Conservation (phyloP, 2,888 invertebrate species). For the Onchidella celtica region DNA sequence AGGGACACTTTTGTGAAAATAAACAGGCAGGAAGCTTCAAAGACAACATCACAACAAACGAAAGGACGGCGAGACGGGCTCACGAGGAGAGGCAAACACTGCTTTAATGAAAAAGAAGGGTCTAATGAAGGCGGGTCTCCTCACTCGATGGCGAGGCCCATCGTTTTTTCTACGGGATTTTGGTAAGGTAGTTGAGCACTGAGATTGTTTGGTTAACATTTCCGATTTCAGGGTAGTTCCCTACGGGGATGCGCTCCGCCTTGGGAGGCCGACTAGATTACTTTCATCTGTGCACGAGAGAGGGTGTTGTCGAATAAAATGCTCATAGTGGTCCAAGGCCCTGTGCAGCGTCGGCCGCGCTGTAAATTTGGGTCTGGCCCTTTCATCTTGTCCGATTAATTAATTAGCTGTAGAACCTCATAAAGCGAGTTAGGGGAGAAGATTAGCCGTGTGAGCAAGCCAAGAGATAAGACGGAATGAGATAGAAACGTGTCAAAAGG, state of each 20-base stretch:
- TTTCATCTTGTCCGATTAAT: conserved; percentile 30
- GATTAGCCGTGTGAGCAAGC: not conserved
- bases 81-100: not conserved
- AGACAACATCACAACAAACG: conserved; percentile 47
- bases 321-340: not conserved
- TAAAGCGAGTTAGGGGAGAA: not conserved
- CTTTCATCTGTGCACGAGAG: conserved; percentile 25
- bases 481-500: not conserved
- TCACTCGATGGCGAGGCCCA: not conserved
- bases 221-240: conserved; percentile 11
- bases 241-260: not conserved
- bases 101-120: not conserved
- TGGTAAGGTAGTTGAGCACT: conserved; percentile 2
- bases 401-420: conserved; percentile 11
- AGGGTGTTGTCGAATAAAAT: no score
- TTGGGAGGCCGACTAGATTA: conserved; percentile 39
- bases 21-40: conserved; percentile 38
- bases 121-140: not conserved
- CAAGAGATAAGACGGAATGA: not conserved
- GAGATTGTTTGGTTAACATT: conserved; percentile 41
- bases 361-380: not conserved
- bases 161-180: not conserved
- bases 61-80: not conserved
- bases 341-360: not conserved
- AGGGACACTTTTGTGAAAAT: conserved; percentile 31